Evolutionary conservation across 2,888 invertebrate species (phyloP), one percentile per base, ranked within the genome.

Genomic region (Protophormia terraenovae): DNA sequence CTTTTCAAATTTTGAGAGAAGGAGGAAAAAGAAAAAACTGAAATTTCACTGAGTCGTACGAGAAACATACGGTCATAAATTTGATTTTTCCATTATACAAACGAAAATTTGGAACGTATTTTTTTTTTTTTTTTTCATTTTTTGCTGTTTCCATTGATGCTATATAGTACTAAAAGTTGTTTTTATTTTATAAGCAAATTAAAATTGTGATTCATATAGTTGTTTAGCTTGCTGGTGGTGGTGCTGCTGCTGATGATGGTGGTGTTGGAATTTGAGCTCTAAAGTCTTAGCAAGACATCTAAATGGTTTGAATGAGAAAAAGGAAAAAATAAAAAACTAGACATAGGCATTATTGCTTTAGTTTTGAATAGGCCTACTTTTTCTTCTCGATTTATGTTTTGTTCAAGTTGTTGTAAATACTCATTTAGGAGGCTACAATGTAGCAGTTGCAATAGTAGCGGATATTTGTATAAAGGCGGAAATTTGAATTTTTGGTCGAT

Each of bases 41-140:
- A 19, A 22, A 45, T 80, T 73, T 72, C 64, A 73, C 35, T 58
- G 47, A 60, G 38, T 71, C 47, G 71, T 71, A 71, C 47, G 64
- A 82, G 82, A 77, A 82, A 64, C 82, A 82, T 82, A 71, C 53
- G 82, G 76, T 22, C 71, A 82, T 82, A 82, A 82, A 82, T 82
- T 77, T 55, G 27, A 62, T 41, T 76, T 77, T 82, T 72, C 71
- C 64, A 72, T 82, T 82, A 82, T 27, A 69, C 12, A 71, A 82
- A 76, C 69, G 45, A 82, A 76, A 32, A 62, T 75, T 67, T 16
- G 1, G 2, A 29, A 50, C 50, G 22, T 41, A 55, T 53, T 64
- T 16, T 24, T 66, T 32, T 10, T 14, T 53, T 60, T 4, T 19
- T 32, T 24, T 41, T 55, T 16, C 2, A 1, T n/a, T 7, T n/a